phyloP scores from a whole-genome alignment of 1,140 invertebrate genomes.

The Neuroterus valhalla region DNA sequence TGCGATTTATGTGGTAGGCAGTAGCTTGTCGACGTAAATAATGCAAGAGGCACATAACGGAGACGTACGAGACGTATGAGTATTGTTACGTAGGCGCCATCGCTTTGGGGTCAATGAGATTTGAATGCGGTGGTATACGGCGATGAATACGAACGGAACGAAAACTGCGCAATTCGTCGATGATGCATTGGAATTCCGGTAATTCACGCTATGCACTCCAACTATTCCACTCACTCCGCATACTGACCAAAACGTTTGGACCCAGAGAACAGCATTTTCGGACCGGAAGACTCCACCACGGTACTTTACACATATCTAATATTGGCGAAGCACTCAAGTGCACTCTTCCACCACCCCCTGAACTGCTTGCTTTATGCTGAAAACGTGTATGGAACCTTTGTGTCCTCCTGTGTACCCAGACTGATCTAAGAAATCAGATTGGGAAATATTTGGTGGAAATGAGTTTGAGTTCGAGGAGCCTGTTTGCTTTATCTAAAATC shows the following conservation, averaged over 20 bases:
- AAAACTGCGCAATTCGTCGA: slow-evolving; percentile 67
- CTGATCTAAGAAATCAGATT: too few relatives aligned
- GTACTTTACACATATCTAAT: slow-evolving; percentile 2
- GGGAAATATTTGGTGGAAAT: too few relatives aligned
- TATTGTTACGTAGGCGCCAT: slow-evolving; percentile 21
- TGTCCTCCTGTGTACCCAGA: not conserved
- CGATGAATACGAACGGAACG: slow-evolving; percentile 50
- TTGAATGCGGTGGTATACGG: slow-evolving; percentile 52
- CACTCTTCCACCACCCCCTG: not conserved
- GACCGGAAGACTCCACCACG: not conserved
- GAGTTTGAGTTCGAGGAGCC: too few relatives aligned
- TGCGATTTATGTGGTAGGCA: slow-evolving; percentile 1
- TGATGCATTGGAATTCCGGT: slow-evolving; percentile 69
- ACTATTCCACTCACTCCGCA: slow-evolving; percentile 56
- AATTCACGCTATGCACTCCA: slow-evolving; percentile 65
- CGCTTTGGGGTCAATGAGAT: slow-evolving; percentile 42
- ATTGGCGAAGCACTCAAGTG: not conserved
- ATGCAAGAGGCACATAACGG: slow-evolving; percentile 6
- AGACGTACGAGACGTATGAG: slow-evolving; percentile 10
- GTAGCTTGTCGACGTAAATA: slow-evolving; percentile 24
- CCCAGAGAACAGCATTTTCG: not conserved
- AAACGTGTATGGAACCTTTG: not conserved
- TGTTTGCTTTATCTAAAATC: too few relatives aligned
- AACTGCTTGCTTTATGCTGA: not conserved
- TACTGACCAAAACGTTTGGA: slow-evolving; percentile 43